These are phyloP conservation scores for Syritta pipiens DNA, from an alignment of 2,888 invertebrate genomes.

Conservation along the genomic window DNA sequence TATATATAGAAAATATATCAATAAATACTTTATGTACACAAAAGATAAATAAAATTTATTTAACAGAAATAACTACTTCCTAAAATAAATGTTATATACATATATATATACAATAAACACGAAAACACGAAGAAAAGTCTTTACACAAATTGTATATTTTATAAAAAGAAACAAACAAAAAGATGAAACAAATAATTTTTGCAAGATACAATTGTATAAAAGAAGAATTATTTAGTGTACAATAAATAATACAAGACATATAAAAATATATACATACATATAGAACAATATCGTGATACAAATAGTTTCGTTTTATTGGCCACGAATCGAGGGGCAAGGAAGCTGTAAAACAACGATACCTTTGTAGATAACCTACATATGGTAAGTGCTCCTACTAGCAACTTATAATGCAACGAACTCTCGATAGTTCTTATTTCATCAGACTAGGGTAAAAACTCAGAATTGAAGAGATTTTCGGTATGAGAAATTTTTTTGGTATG, in stretches of 20 bases:
- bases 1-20: slow-evolving; percentile 41
- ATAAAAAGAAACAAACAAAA: slow-evolving; percentile 29
- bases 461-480: too few relatives aligned
- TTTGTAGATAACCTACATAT: too few relatives aligned
- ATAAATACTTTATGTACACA: slow-evolving; percentile 11
- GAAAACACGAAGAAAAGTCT: slow-evolving; percentile 32
- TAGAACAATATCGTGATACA: slow-evolving; percentile 60
- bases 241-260: slow-evolving; percentile 52
- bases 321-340: too few relatives aligned
- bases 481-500: too few relatives aligned
- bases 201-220: slow-evolving; percentile 51
- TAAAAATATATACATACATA: slow-evolving; percentile 40
- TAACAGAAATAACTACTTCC: slow-evolving; percentile 56
- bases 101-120: slow-evolving; percentile 9
- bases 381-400: too few relatives aligned
- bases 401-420: too few relatives aligned
- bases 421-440: too few relatives aligned
- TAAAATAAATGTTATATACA: slow-evolving; percentile 27
- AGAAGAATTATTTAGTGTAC: slow-evolving; percentile 37
- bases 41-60: slow-evolving; percentile 21
- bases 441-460: too few relatives aligned
- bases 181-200: slow-evolving; percentile 30
- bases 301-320: slow-evolving; percentile 31
- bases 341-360: too few relatives aligned
- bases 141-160: slow-evolving; percentile 63